Percentiles rank a stretch among this genome's conserved stretches.
Conservation (phyloP, 2,888 invertebrate genomes). For the Erebia epiphron region DNA sequence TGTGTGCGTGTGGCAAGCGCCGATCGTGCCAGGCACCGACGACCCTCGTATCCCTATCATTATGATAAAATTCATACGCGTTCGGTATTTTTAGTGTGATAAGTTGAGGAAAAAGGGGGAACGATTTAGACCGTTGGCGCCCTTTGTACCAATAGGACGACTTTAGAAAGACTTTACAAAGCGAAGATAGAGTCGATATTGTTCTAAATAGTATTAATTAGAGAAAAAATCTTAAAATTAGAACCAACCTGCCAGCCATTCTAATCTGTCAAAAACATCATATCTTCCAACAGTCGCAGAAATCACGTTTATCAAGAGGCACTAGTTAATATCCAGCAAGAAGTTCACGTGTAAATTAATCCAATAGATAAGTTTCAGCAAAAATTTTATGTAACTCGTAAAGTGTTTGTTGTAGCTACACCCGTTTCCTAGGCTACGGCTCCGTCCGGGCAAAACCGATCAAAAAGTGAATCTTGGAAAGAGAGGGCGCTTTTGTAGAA, state of each 20-base stretch:
- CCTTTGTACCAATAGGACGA: constrained; percentile 18
- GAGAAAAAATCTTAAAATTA: constrained; percentile 41
- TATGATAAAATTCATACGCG: constrained; percentile 67
- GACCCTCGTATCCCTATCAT: constrained; percentile 58
- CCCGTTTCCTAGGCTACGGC: constrained; percentile 82
- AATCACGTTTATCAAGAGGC: constrained; percentile 36
- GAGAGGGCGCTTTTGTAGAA: constrained; percentile 33
- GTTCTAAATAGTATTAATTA: background rate
- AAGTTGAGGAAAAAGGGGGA: constrained; percentile 56
- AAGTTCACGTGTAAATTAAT: constrained; percentile 36
- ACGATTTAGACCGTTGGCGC: constrained; percentile 37
- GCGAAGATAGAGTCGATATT: background rate
- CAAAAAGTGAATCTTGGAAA: constrained; percentile 33
- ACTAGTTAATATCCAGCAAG: constrained; percentile 38
- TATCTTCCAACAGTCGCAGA: constrained; percentile 44
- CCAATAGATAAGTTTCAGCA: constrained; percentile 25
- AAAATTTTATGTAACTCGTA: constrained; percentile 68
- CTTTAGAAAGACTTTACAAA: constrained; percentile 39
- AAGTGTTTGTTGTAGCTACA: constrained; percentile 79
- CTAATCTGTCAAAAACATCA: constrained; percentile 72
- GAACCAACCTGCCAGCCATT: constrained; percentile 77
- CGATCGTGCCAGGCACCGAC: constrained; percentile 67
- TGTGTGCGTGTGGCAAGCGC: constrained; percentile 32
- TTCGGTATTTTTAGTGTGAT: constrained; percentile 41
- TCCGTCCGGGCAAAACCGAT: constrained; percentile 45